Evolutionary conservation across 2,888 invertebrate genomes (phyloP).

Genomic region (Agapetus fuscipes): DNA sequence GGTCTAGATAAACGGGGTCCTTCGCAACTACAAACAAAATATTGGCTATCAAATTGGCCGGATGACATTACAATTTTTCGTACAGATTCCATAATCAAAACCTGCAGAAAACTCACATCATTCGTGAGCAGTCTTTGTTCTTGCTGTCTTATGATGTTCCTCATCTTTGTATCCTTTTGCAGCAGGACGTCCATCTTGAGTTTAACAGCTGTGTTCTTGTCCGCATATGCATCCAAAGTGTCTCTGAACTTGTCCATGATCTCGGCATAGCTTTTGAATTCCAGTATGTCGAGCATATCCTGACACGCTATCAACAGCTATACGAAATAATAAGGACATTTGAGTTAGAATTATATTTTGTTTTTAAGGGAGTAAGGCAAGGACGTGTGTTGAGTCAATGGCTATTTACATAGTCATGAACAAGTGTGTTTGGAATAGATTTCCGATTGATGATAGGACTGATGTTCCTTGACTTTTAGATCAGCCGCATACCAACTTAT

Average conservation of each 20-base stretch:
- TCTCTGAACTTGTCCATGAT: conserved; percentile 6
- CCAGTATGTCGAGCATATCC: conserved; percentile 4
- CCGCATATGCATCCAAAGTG: conserved; percentile 4
- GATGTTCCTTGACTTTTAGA: too few relatives aligned
- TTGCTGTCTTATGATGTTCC: conserved; percentile 5
- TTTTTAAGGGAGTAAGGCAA: too few relatives aligned
- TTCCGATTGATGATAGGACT: too few relatives aligned
- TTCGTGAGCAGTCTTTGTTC: conserved; percentile 3
- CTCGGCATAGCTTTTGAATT: neutral
- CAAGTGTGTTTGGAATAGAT: too few relatives aligned
- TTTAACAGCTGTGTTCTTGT: conserved; percentile 1
- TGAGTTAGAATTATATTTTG: neutral
- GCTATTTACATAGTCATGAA: too few relatives aligned
- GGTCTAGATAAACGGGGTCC: too few relatives aligned
- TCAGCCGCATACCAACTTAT: too few relatives aligned
- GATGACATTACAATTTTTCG: neutral
- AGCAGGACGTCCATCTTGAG: conserved; percentile 3
- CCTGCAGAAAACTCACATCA: conserved; percentile 4
- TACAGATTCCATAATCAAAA: neutral
- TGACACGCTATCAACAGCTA: conserved; percentile 6
- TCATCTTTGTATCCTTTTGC: conserved; percentile 5
- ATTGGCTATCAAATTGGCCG: too few relatives aligned
- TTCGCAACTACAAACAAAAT: too few relatives aligned
- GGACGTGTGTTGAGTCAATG: too few relatives aligned
- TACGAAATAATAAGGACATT: conserved; percentile 1